Percentiles rank a stretch among this genome's conserved stretches.
phyloP scores from a whole-genome alignment of 2,113 vertebrate species.

The Sarotherodon lohbergeri region DNA sequence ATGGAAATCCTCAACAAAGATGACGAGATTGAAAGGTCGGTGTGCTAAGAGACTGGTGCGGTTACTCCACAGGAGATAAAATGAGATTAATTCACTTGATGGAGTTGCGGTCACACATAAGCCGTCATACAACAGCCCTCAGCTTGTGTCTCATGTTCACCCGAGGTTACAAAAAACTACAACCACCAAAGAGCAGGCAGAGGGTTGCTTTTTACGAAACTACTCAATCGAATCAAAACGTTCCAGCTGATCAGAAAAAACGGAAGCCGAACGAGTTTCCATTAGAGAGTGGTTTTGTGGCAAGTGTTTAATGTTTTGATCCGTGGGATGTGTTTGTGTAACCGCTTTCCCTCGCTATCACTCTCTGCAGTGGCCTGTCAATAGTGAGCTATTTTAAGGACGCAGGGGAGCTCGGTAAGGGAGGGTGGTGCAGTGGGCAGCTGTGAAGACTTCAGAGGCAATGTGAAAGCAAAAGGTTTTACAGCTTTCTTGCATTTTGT shows the following conservation, averaged over 20 bases:
- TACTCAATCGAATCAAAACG: constrained; percentile 3
- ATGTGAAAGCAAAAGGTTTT: neutral
- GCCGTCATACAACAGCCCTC: neutral
- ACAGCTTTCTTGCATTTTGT: neutral
- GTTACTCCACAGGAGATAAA: constrained; percentile 1
- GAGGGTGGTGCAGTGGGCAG: neutral
- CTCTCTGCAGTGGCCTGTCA: constrained; percentile 42
- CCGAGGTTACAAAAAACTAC: neutral
- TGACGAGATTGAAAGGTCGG: constrained; percentile 86
- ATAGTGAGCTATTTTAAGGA: constrained; percentile 56
- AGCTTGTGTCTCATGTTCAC: neutral
- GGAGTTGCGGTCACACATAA: neutral
- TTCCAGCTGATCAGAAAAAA: neutral
- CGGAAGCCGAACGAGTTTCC: neutral
- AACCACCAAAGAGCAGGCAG: neutral
- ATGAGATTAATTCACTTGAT: neutral
- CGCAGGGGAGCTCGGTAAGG: neutral
- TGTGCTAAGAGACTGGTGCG: neutral
- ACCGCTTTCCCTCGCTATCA: constrained; percentile 1
- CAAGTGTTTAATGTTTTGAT: constrained; percentile 16
- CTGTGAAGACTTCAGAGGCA: neutral
- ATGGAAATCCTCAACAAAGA: constrained; percentile 96
- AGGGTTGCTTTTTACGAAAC: neutral
- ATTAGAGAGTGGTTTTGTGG: neutral
- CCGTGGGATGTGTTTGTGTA: constrained; percentile 8